These are phyloP conservation scores for Latrodectus hesperus DNA, from an alignment of 2,888 invertebrate genomes.

Conservation along the genomic window DNA sequence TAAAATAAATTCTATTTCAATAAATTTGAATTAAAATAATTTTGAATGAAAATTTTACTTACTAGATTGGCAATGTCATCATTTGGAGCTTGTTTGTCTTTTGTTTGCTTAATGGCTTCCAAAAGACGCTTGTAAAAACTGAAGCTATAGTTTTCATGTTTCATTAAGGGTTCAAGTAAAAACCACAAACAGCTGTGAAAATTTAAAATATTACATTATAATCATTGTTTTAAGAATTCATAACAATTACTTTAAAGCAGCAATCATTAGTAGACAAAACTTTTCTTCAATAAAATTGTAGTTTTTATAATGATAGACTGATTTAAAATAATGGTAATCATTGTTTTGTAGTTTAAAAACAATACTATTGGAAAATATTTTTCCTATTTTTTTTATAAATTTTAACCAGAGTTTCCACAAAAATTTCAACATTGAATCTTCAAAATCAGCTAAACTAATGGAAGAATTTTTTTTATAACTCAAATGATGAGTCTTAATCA, in stretches of 20 bases:
- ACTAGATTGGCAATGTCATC: constrained; percentile 89
- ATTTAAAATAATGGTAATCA: background rate
- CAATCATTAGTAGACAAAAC: background rate
- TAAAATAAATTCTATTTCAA: background rate
- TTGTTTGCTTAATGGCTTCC: constrained; percentile 95
- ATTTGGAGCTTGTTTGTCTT: constrained; percentile 88
- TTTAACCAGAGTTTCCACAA: too few relatives aligned
- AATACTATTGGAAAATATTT: too few relatives aligned
- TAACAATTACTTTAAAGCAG: background rate
- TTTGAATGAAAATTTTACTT: constrained; percentile 74
- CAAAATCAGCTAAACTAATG: too few relatives aligned
- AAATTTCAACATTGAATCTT: too few relatives aligned
- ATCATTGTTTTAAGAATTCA: background rate
- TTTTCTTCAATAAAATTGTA: background rate
- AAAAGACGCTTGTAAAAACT: constrained; percentile 95
- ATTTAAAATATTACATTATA: background rate
- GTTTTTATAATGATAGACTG: background rate
- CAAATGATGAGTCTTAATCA: too few relatives aligned
- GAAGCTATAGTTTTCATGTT: constrained; percentile 95
- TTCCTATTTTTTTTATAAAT: too few relatives aligned
- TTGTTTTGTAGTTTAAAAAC: too few relatives aligned
- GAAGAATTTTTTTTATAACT: too few relatives aligned
- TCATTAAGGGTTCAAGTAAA: constrained; percentile 93
- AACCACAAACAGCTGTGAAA: constrained; percentile 89
- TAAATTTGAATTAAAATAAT: background rate